Evolutionary conservation across 1,140 invertebrate genomes (phyloP).

Genomic region (Teleopsis dalmanni): DNA sequence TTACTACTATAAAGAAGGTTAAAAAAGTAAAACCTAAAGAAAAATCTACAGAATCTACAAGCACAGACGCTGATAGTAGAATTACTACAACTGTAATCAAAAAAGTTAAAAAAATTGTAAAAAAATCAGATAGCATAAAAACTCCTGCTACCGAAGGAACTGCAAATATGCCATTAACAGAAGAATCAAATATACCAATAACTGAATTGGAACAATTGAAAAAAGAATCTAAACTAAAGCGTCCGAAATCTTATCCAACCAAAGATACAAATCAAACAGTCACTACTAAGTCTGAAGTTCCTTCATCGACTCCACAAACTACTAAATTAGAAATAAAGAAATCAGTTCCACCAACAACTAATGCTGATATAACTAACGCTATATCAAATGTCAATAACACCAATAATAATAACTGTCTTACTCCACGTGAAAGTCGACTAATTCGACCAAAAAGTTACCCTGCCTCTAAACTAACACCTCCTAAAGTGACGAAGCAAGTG

Average conservation of each 20-base stretch:
- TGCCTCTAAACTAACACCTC: slow-evolving; percentile 34
- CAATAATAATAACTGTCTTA: background rate
- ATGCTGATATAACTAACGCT: background rate
- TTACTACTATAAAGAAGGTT: slow-evolving; percentile 37
- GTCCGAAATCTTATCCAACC: slow-evolving; percentile 51
- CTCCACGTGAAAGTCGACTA: slow-evolving; percentile 24
- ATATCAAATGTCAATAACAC: background rate
- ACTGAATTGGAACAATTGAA: slow-evolving; percentile 9
- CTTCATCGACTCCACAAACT: background rate
- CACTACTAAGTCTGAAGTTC: background rate
- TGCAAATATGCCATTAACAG: background rate
- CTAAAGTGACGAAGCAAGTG: slow-evolving; percentile 37
- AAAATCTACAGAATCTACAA: slow-evolving; percentile 11
- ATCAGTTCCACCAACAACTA: background rate
- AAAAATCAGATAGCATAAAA: slow-evolving; percentile 22
- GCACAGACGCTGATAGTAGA: slow-evolving; percentile 9
- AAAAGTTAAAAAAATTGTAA: slow-evolving; percentile 34
- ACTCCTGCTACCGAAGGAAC: background rate
- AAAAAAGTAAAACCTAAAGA: slow-evolving; percentile 37
- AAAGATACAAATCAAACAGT: slow-evolving; percentile 21
- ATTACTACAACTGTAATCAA: slow-evolving; percentile 23
- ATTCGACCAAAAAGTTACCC: slow-evolving; percentile 51
- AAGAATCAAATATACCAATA: background rate
- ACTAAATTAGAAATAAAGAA: background rate
- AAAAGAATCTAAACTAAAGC: slow-evolving; percentile 52